A percentile compares a stretch with the other conserved stretches of the same genome.
phyloP scores from a whole-genome alignment of 2,888 invertebrate genomes.

The Notodonta ziczac region DNA sequence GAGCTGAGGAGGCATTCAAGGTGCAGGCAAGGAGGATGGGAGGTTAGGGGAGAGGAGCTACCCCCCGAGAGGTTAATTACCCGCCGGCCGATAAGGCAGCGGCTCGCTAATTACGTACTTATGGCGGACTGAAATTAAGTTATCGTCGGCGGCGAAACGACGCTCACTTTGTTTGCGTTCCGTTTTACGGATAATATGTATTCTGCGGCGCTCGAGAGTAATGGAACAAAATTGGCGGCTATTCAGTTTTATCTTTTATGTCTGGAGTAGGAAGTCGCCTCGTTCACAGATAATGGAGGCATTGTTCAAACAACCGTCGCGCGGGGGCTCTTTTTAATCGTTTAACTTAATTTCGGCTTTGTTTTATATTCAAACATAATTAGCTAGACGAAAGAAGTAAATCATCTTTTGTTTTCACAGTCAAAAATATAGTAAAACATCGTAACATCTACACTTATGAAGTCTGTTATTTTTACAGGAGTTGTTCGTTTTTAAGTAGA shows the following conservation, averaged over 20 bases:
- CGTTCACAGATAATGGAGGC: conserved; percentile 75
- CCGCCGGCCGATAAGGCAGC: conserved; percentile 83
- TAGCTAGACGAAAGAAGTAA: conserved; percentile 8
- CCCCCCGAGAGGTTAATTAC: conserved; percentile 81
- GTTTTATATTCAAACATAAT: conserved; percentile 57
- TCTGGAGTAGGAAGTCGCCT: conserved; percentile 52
- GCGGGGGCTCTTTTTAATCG: conserved; percentile 75
- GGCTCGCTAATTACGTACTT: conserved; percentile 85
- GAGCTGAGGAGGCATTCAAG: conserved; percentile 79
- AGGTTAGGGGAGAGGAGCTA: conserved; percentile 39
- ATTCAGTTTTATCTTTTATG: conserved; percentile 78
- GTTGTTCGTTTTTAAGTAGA: conserved; percentile 41
- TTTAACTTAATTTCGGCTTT: conserved; percentile 67
- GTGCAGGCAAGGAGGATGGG: conserved; percentile 63
- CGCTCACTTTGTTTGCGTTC: conserved; percentile 83
- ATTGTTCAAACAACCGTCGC: conserved; percentile 68
- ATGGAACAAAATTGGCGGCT: conserved; percentile 81
- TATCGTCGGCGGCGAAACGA: conserved; percentile 82
- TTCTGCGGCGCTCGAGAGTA: conserved; percentile 74
- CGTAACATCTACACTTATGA: conserved; percentile 15
- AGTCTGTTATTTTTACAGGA: conserved; percentile 26
- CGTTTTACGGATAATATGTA: conserved; percentile 82
- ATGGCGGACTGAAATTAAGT: conserved; percentile 84
- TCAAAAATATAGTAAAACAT: conserved; percentile 8
- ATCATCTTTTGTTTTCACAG: conserved; percentile 12